phyloP scores from a whole-genome alignment of 1,140 invertebrate species.

The Copidosoma floridanum region DNA sequence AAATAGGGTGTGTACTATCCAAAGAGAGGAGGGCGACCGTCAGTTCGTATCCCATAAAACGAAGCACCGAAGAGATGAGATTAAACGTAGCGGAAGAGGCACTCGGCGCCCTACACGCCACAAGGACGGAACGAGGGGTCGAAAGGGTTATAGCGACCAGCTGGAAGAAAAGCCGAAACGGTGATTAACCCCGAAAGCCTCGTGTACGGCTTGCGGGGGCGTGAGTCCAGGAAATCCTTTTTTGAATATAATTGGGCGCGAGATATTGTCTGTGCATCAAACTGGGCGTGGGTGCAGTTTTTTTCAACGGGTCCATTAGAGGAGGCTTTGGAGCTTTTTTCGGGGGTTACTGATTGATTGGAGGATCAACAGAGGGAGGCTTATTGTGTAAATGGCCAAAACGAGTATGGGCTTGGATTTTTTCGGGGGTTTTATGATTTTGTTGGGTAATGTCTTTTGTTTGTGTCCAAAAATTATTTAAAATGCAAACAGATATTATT shows the following conservation, averaged over 20 bases:
- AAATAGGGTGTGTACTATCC: conserved; percentile 1
- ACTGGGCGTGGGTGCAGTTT: no score
- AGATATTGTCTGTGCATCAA: no score
- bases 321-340: no score
- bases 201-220: conserved; percentile 2
- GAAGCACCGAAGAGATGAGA: conserved; percentile 1
- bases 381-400: no score
- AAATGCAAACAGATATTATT: no score
- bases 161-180: conserved; percentile 35
- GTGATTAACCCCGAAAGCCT: conserved; percentile 40
- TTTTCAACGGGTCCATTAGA: no score
- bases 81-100: conserved; percentile 37
- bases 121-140: conserved; percentile 33
- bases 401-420: no score
- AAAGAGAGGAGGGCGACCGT: not conserved
- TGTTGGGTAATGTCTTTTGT: no score
- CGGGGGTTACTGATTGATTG: no score
- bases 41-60: conserved; percentile 17
- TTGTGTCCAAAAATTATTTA: no score
- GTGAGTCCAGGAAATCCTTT: not conserved
- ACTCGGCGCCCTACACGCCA: conserved; percentile 36
- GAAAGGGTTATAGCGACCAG: conserved; percentile 40
- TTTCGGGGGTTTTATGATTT: no score
- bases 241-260: conserved; percentile 5
- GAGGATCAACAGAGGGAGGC: no score